These are phyloP conservation scores for Chitala chitala DNA, from an alignment of 2,113 vertebrate species.

Conservation along the genomic window DNA sequence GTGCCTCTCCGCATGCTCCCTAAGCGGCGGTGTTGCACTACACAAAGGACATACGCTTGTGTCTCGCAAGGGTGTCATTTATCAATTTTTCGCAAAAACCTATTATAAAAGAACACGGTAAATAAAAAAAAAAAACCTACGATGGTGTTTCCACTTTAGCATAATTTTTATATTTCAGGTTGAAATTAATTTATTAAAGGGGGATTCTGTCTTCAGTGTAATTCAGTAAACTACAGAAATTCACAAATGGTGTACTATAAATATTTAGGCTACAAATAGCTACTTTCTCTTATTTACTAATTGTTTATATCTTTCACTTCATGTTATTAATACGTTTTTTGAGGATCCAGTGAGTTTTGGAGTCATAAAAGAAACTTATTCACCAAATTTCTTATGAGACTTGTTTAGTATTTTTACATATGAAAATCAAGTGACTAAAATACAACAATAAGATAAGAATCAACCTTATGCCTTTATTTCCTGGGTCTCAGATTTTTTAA, in stretches of 20 bases:
- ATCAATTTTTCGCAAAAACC: not conserved
- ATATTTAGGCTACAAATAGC: not conserved
- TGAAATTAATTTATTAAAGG: too few relatives aligned
- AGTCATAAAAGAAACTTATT: conserved; percentile 22
- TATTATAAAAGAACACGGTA: too few relatives aligned
- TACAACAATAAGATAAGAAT: not conserved
- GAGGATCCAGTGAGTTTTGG: conserved; percentile 25
- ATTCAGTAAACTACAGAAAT: too few relatives aligned
- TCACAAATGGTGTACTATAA: too few relatives aligned
- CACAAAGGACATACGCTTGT: too few relatives aligned
- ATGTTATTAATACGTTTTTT: not conserved
- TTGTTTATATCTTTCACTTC: not conserved
- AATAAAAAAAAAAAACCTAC: not conserved
- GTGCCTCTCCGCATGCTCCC: not conserved
- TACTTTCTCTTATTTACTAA: not conserved
- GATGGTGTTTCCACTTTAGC: not conserved
- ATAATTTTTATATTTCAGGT: too few relatives aligned
- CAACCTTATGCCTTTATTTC: conserved; percentile 8
- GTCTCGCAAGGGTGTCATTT: not conserved
- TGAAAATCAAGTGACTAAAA: not conserved
- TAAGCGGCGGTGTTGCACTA: conserved; percentile 10
- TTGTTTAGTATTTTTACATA: not conserved
- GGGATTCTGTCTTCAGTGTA: too few relatives aligned
- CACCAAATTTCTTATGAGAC: conserved; percentile 22
- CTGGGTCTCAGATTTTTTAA: conserved; percentile 8